A percentile compares a stretch with the other conserved stretches of the same genome.
These are phyloP conservation scores for Astropecten irregularis DNA, from an alignment of 53 echinoderm and acorn worm species.

Conservation along the genomic window DNA sequence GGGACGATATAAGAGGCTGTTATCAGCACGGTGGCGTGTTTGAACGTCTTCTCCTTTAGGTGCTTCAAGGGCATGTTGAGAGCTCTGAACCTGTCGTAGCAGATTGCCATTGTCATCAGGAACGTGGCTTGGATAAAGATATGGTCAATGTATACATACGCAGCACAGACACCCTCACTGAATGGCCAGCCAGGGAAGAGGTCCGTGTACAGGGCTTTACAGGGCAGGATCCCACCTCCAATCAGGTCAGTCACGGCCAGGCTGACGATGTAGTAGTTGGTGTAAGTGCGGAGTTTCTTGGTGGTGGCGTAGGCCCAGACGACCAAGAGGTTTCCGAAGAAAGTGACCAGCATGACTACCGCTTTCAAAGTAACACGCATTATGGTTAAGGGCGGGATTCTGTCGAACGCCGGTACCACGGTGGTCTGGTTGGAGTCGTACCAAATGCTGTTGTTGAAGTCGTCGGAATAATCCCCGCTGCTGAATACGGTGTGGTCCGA, in stretches of 20 bases:
- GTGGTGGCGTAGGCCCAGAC: slow-evolving; percentile 46
- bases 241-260: slow-evolving; percentile 62
- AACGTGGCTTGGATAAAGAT: slow-evolving; percentile 56
- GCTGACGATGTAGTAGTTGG: slow-evolving; percentile 63
- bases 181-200: slow-evolving; percentile 48
- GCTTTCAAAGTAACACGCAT: too few species aligned
- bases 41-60: slow-evolving; percentile 22
- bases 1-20: slow-evolving; percentile 50
- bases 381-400: too few species aligned
- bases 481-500: too few species aligned
- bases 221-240: slow-evolving; percentile 44
- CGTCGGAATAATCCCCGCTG: too few species aligned
- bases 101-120: slow-evolving; percentile 51
- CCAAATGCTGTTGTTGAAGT: too few species aligned
- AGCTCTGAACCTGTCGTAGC: slow-evolving; percentile 63
- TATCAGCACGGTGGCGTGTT: slow-evolving; percentile 45
- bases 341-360: neutral
- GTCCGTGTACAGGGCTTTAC: neutral
- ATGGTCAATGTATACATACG: slow-evolving; percentile 42
- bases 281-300: slow-evolving; percentile 59
- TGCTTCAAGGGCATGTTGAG: slow-evolving; percentile 53
- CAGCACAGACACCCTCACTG: slow-evolving; percentile 36
- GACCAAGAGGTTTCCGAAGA: slow-evolving; percentile 59
- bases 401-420: too few species aligned
- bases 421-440: too few species aligned